These are phyloP conservation scores for Apodemia zela DNA, from an alignment of 2,888 invertebrate species.

Conservation along the genomic window DNA sequence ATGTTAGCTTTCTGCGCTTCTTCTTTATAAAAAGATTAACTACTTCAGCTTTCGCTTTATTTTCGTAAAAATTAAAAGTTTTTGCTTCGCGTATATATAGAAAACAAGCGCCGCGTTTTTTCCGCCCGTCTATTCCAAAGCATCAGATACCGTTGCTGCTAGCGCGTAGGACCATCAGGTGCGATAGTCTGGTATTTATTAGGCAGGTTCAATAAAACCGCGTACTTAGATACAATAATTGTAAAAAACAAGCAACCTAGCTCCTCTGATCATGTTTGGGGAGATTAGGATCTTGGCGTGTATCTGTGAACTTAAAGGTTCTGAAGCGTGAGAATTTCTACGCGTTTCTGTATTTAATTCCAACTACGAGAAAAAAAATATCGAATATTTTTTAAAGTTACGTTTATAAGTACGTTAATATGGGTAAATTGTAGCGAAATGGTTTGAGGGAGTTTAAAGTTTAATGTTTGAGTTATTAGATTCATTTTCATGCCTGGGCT, in stretches of 20 bases:
- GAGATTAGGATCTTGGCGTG: constrained; percentile 7
- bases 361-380: neutral
- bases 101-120: constrained; percentile 26
- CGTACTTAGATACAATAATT: constrained; percentile 42
- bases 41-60: too few species aligned
- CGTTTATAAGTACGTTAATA: too few species aligned
- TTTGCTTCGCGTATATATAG: too few species aligned
- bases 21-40: too few species aligned
- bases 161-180: constrained; percentile 59
- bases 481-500: too few species aligned
- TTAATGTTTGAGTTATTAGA: too few species aligned
- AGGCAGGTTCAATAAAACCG: constrained; percentile 45
- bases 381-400: too few species aligned
- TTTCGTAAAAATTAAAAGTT: too few species aligned
- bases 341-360: neutral
- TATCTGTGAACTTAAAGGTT: neutral
- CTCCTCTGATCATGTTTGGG: constrained; percentile 22
- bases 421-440: too few species aligned
- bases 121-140: constrained; percentile 36
- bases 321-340: constrained; percentile 1
- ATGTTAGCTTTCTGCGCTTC: too few species aligned
- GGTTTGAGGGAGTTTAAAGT: too few species aligned
- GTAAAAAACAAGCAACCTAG: constrained; percentile 34
- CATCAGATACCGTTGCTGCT: constrained; percentile 51
- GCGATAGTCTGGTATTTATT: constrained; percentile 57